Conservation (phyloP, 2,888 invertebrate genomes). For the Andrena trimmerana region DNA sequence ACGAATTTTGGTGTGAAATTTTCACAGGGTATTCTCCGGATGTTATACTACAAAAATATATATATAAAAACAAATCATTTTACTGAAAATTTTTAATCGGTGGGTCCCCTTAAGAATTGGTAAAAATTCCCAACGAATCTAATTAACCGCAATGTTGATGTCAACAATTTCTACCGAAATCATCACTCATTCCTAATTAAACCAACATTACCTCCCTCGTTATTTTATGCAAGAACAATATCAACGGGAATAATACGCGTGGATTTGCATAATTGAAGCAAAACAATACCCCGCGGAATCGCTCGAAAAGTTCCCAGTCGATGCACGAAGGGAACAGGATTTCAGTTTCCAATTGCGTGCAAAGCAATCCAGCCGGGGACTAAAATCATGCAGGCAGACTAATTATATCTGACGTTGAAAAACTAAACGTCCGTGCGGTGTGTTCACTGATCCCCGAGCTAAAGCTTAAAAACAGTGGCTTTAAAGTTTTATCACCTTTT, state of each 20-base stretch:
- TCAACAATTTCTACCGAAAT: not conserved
- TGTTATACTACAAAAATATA: no score
- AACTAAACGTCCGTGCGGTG: not conserved
- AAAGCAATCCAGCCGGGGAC: not conserved
- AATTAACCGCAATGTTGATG: not conserved
- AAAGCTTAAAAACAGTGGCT: not conserved
- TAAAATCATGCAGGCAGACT: not conserved
- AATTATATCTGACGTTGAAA: not conserved
- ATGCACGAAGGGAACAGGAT: not conserved
- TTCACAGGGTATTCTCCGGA: no score
- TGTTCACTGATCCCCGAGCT: not conserved
- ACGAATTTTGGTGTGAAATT: no score
- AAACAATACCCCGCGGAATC: not conserved
- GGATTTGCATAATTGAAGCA: constrained; percentile 24
- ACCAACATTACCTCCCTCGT: constrained; percentile 4
- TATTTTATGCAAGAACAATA: constrained; percentile 12
- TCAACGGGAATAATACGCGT: constrained; percentile 8
- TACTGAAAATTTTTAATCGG: no score
- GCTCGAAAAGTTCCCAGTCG: not conserved
- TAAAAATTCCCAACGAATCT: not conserved
- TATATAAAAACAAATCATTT: no score
- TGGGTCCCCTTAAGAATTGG: no score
- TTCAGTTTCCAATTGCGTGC: not conserved
- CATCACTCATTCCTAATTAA: constrained; percentile 7
- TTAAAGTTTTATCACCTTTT: constrained; percentile 6